Evolutionary conservation across 2,797 vertebrate species (phyloP), one percentile per base, ranked within the genome.

Genomic region (Okamejei kenojei): DNA sequence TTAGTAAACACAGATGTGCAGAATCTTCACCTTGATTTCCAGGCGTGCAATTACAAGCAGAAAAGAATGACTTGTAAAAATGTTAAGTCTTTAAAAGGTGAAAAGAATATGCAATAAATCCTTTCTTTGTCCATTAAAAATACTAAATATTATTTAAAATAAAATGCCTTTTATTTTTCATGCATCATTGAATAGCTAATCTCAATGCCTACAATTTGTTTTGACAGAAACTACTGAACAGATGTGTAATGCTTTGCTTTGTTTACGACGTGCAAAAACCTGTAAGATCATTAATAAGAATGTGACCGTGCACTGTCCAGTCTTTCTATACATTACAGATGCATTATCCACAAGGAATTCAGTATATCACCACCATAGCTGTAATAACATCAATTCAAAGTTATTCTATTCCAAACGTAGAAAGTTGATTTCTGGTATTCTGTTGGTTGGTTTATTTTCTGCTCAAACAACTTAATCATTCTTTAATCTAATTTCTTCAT

Each of bases 1-100:
- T 95, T 94, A 95, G 95, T 95, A 97, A 96, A 95, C 96, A 96
- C 95, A 96, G 96, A 96, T 96, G 95, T 95, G 93, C 95, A 96
- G 95, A 95, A 96, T 95, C 94, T 93, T 90, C 93, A 74, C 93
- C 95, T 94, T 96, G 94, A 97, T 93, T 98, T 97, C 95, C 96
- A 95, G 96, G 97, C 97, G 96, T 97, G 97, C 93, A 93, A 94
- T 93, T 94, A 63, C 90, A 54, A 0, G 68, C 38, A 74, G 71
- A 54, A 92, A 73, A 76, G 71, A 29, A 54, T 74, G 29, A 92
- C 45, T 74, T 73, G 11, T 92, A 71, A 92, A 92, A 76, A 38
- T 74, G 23, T 92, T 74, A 74, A 74, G 71, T 73, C 38, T 91
- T 15, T 10, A 74, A 91, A 54, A 91, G 71, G 90, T 38, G 71